Base-by-base conservation (phyloP, 2,113 vertebrate species). In the Brachyhypopomus occidentalis region DNA sequence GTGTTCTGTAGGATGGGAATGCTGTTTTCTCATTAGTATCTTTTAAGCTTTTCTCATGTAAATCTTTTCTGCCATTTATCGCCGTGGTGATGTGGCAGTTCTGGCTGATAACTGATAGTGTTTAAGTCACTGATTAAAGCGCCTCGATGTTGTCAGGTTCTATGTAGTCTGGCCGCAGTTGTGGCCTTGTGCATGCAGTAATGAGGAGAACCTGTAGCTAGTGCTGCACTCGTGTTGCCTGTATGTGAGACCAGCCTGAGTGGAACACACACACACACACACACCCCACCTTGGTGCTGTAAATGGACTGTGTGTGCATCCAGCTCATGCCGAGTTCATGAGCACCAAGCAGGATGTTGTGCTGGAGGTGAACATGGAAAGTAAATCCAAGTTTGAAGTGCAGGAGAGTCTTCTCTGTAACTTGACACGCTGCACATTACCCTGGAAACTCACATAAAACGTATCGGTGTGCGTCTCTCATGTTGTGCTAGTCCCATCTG, bases 111-210 rank as follows among this genome's bases (percentile, higher is more conserved):
- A 14, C 45, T 52, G 9, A 11, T 45, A 11, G 41, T 45, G 5
- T 45, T 45, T 45, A 45, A 45, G 41, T 45, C 55, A 45, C 30
- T 72, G 67, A 60, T 79, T 14, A 27, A 12, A 36, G 59, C 1
- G 66, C 72, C 17, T 27, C 34, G 14, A 20, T 23, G 71, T 62
- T 71, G n/a, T 70, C 34, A 79, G 23, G 20, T 55, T 72, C 11
- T 22, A 20, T 62, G 55, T 56, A 72, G 62, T 70, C 69, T 79
- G 70, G 77, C 70, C 60, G 55, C 70, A 23, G 70, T 38, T 79
- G 70, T 79, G 77, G 66, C 34, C 69, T 60, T 79, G 67, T 79
- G 67, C 77, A 72, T 79, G 77, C 67, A 72, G 36, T 72, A 72
- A n/a, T n/a, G n/a, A 62, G 56, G 36, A 38, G 19, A 45, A 56